Evolutionary conservation across 2,113 vertebrate genomes (phyloP), one percentile per base, ranked within the genome.

Genomic region (Gallinago media): DNA sequence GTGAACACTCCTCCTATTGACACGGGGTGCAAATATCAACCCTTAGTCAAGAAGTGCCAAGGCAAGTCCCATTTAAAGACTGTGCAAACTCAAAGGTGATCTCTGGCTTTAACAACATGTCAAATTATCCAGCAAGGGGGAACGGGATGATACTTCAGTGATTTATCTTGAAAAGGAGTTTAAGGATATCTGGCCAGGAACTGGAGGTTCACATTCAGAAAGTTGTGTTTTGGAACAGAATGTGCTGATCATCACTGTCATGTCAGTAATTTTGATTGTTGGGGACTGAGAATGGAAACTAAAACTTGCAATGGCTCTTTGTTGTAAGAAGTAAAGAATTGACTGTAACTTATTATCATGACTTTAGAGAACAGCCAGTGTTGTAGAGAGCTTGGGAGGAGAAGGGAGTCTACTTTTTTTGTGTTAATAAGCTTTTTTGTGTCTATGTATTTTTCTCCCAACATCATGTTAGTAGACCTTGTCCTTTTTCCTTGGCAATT

Each of bases 191-290:
- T 6, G 12, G 32, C 29, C 32, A n/a, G 72, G 47, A 88, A 3
- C 20, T 54, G 46, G 17, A 79, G 20, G 23, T 72, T 77, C 29
- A 21, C 15, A 8, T 83, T 65, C 25, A 50, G 25, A 25, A 62
- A 26, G 18, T 12, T n/a, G 14, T 78, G 36, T 82, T 92, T 88
- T 83, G 80, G 36, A 82, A 34, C 54, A 65, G 32, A 89, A 68
- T 23, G 19, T 50, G 21, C 50, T 38, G 46, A 27, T 68, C 1
- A 1, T 88, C 12, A 16, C 31, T 18, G 2, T 49, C 0, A 0
- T 32, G 46, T 58, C 62, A 73, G 62, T 76, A 58, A 11, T 55
- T 54, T 66, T 1, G 2, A 9, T 62, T 62, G 50, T 16, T 83
- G 59, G 47, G 38, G 29, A 7, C 40, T 63, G 23, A 71, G 50